phyloP scores from a whole-genome alignment of 2,888 invertebrate genomes.

The Sarcophaga rosellei region DNA sequence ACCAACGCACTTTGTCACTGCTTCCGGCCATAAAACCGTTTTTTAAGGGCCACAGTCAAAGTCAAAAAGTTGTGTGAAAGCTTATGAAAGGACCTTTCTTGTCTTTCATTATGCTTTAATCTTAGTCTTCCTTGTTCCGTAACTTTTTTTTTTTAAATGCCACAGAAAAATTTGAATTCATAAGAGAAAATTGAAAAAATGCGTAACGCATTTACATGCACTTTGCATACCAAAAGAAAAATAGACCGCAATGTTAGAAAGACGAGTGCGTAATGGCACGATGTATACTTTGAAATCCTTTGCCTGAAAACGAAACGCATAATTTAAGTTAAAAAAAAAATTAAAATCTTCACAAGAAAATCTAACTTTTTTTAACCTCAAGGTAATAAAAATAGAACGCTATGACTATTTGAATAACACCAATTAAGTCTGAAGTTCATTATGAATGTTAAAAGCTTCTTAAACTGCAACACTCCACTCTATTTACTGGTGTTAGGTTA shows the following conservation, averaged over 20 bases:
- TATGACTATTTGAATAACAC: no score
- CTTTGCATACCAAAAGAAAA: neutral
- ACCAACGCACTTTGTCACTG: conserved; percentile 45
- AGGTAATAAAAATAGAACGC: neutral
- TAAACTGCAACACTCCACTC: no score
- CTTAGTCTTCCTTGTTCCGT: neutral
- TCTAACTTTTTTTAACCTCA: neutral
- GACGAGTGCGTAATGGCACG: neutral
- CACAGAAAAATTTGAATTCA: conserved; percentile 23
- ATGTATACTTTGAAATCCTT: neutral
- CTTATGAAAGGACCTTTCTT: conserved; percentile 22
- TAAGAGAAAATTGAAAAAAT: conserved; percentile 41
- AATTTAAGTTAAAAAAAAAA: neutral
- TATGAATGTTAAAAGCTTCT: no score
- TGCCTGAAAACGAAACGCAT: neutral
- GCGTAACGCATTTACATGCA: conserved; percentile 41
- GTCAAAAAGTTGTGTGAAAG: neutral
- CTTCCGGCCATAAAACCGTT: conserved; percentile 35
- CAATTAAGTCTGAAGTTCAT: no score
- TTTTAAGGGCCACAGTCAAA: conserved; percentile 9
- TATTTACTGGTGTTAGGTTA: no score
- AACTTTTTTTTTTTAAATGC: neutral
- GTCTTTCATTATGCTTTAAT: neutral
- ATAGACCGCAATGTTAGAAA: neutral
- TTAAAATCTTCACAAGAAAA: neutral